These are phyloP conservation scores for Terrapene triunguis DNA, from an alignment of 2,113 vertebrate species.

Conservation along the genomic window DNA sequence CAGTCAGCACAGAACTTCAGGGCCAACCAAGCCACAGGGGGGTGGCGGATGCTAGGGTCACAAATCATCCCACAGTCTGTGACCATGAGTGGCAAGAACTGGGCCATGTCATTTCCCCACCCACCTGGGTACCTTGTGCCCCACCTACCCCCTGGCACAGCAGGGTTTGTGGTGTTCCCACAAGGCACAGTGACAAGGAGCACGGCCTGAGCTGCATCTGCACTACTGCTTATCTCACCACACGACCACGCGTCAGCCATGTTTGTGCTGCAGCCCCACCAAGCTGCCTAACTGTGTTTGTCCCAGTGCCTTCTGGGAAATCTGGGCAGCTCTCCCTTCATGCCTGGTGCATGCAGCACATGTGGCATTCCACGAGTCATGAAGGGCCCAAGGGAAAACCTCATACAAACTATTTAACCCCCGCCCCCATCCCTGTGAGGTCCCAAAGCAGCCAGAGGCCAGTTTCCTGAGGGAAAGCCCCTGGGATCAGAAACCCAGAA, in stretches of 20 bases:
- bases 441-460: background rate
- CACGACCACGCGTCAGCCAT: background rate
- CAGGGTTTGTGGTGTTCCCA: background rate
- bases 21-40: background rate
- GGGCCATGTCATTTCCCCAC: background rate
- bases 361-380: background rate
- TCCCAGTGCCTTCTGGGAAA: background rate
- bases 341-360: background rate
- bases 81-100: background rate
- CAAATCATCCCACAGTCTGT: background rate
- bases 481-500: background rate
- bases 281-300: background rate
- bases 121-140: background rate
- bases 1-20: background rate
- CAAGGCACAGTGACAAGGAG: background rate
- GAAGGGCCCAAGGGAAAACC: background rate
- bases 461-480: background rate
- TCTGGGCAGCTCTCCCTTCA: background rate
- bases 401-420: background rate
- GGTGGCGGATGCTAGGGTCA: background rate
- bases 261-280: background rate
- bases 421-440: background rate
- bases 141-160: background rate
- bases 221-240: background rate
- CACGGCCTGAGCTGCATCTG: background rate